phyloP scores from a whole-genome alignment of 2,888 invertebrate species.

The Trypoxylon attenuatum region DNA sequence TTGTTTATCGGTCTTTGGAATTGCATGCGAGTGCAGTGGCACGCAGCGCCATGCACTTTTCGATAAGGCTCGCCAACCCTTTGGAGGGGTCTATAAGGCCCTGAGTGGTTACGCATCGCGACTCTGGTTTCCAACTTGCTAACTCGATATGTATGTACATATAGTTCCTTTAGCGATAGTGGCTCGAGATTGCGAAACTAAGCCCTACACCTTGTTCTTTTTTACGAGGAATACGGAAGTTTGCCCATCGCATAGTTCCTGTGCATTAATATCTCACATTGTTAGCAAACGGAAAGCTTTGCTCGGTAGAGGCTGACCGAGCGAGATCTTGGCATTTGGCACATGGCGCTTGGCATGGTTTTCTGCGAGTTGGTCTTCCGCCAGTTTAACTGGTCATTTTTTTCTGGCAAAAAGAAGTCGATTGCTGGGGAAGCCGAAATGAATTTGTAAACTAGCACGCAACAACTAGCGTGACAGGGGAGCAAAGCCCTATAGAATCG shows the following conservation, averaged over 20 bases:
- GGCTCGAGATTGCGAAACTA: slow-evolving; percentile 33
- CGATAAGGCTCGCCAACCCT: slow-evolving; percentile 52
- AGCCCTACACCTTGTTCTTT: slow-evolving; percentile 15
- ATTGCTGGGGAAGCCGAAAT: slow-evolving; percentile 20
- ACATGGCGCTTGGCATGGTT: neutral
- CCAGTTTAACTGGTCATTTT: neutral
- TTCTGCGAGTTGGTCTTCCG: no score
- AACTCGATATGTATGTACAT: no score
- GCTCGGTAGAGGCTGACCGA: no score
- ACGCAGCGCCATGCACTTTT: slow-evolving; percentile 36
- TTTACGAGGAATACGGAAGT: no score
- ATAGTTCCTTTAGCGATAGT: slow-evolving; percentile 37
- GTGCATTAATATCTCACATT: no score
- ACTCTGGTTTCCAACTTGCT: no score
- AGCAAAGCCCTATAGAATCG: slow-evolving; percentile 13
- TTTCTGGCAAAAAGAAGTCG: neutral
- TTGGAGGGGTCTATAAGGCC: slow-evolving; percentile 20
- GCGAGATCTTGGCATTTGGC: no score
- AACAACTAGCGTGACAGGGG: slow-evolving; percentile 26
- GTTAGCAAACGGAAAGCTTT: no score
- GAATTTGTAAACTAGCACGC: slow-evolving; percentile 40
- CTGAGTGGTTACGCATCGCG: no score
- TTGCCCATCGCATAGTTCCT: no score
- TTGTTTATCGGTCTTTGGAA: slow-evolving; percentile 65
- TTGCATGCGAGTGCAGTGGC: slow-evolving; percentile 54